phyloP scores from a whole-genome alignment of 2,797 vertebrate species.

The Phoeniculus purpureus region DNA sequence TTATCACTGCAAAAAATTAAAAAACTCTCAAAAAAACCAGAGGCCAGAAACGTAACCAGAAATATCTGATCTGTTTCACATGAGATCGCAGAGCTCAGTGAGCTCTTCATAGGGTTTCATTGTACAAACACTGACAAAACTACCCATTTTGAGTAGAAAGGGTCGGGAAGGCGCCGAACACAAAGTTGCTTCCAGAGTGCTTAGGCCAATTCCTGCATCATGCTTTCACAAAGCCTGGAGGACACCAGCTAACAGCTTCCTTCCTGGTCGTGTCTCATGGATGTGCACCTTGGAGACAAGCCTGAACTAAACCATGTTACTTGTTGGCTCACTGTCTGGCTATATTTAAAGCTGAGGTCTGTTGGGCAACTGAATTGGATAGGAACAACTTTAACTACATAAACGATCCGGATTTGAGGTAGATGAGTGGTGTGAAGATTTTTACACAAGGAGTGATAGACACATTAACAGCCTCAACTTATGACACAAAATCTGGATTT shows the following conservation, averaged over 20 bases:
- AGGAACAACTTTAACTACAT: background rate
- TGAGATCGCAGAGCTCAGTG: background rate
- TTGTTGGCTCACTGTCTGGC: background rate
- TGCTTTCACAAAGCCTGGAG: background rate
- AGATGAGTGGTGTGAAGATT: background rate
- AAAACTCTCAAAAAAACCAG: background rate
- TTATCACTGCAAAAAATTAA: background rate
- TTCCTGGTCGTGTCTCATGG: background rate
- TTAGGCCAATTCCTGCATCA: background rate
- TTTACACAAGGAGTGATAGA: background rate
- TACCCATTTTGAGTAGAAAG: background rate
- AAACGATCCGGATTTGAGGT: background rate
- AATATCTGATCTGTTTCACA: background rate
- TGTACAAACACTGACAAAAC: rapidly evolving
- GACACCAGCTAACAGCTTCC: background rate
- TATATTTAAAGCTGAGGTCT: background rate
- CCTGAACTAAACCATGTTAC: rapidly evolving
- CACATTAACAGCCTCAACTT: background rate
- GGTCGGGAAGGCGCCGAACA: background rate
- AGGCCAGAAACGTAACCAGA: background rate
- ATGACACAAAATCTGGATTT: background rate
- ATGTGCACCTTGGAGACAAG: background rate
- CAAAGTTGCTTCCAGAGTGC: background rate
- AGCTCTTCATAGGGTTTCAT: background rate
- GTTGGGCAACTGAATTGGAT: background rate